These are phyloP conservation scores for Rotaria magnacalcarata DNA, from an alignment of 2,888 invertebrate genomes.

Conservation along the genomic window DNA sequence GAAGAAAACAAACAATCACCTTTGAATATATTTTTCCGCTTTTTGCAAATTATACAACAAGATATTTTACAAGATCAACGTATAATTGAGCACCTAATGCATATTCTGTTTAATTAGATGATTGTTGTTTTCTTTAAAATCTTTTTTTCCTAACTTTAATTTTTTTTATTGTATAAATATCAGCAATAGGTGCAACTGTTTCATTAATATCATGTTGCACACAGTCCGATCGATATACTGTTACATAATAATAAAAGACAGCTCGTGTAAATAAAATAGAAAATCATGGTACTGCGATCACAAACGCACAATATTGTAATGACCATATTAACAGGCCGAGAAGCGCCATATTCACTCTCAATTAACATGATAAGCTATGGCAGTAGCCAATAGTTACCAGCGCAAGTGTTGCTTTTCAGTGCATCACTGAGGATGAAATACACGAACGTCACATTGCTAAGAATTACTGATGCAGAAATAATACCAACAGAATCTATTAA, in stretches of 20 bases:
- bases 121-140: neutral
- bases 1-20: conserved; percentile 71
- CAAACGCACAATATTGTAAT: conserved; percentile 51
- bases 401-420: no score
- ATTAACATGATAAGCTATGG: no score
- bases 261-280: neutral
- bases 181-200: conserved; percentile 86
- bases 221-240: conserved; percentile 83
- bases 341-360: no score
- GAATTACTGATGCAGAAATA: conserved; percentile 58
- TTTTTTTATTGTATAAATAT: conserved; percentile 90
- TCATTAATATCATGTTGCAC: conserved; percentile 85
- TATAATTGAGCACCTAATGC: conserved; percentile 91
- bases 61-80: conserved; percentile 75
- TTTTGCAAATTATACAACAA: conserved; percentile 81
- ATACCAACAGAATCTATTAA: conserved; percentile 76
- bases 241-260: conserved; percentile 52
- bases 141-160: conserved; percentile 70
- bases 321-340: conserved; percentile 52
- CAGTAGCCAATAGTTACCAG: no score
- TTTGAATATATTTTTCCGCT: conserved; percentile 73
- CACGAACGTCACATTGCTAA: no score
- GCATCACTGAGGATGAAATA: no score
- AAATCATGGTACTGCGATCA: conserved; percentile 19
- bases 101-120: conserved; percentile 77